Evolutionary conservation across 1,140 invertebrate genomes (phyloP).

Genomic region (Lutraria rhynchaena): DNA sequence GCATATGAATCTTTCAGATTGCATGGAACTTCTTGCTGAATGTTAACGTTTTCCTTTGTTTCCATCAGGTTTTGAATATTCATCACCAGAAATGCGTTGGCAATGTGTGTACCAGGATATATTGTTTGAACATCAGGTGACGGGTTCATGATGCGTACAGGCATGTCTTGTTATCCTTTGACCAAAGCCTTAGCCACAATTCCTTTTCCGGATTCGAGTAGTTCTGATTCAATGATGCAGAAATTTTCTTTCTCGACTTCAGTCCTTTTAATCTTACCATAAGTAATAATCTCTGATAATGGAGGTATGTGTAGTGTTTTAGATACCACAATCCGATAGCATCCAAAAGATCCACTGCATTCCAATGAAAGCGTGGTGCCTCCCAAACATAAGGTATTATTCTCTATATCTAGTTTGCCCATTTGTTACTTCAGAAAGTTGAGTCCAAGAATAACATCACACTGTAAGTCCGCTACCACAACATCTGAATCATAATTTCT

Average conservation of each 20-base stretch:
- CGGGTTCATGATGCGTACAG: too few relatives aligned
- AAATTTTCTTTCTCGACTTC: not conserved
- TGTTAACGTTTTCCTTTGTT: too few relatives aligned
- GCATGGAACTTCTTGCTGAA: too few relatives aligned
- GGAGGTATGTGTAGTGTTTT: constrained; percentile 27
- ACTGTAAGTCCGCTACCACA: too few relatives aligned
- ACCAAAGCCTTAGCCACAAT: constrained; percentile 33
- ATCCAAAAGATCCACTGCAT: constrained; percentile 16
- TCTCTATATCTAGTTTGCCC: constrained; percentile 3
- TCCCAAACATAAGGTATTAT: not conserved
- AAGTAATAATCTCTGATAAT: not conserved
- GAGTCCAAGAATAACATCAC: constrained; percentile 46
- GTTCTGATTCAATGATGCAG: constrained; percentile 26
- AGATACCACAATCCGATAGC: constrained; percentile 8
- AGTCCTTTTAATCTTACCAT: not conserved
- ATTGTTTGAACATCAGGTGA: too few relatives aligned
- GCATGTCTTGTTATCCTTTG: not conserved
- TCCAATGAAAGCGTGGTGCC: not conserved
- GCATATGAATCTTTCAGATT: not conserved
- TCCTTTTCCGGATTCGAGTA: not conserved
- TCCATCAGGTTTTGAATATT: too few relatives aligned
- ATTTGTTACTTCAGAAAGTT: constrained; percentile 40
- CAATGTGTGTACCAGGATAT: too few relatives aligned
- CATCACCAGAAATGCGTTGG: too few relatives aligned
- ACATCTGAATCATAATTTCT: too few relatives aligned